phyloP scores from a whole-genome alignment of 2,888 invertebrate species.

The Dimorphilus gyrociliatus region DNA sequence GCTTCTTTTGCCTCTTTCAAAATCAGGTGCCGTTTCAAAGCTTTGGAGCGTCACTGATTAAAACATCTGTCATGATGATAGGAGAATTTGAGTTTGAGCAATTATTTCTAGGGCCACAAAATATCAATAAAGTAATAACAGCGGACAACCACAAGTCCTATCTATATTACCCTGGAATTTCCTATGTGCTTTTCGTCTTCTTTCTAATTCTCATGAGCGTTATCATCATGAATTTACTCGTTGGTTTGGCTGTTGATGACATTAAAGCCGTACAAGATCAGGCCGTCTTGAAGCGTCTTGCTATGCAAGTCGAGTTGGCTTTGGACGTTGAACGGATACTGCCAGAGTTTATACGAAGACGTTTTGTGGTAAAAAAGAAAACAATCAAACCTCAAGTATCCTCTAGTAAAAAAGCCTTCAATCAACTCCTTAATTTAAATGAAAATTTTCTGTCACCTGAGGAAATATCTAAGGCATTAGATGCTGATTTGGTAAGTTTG shows the following conservation, averaged over 20 bases:
- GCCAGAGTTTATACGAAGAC: slow-evolving; percentile 32
- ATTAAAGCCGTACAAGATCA: slow-evolving; percentile 42
- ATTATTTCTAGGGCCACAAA: slow-evolving; percentile 13
- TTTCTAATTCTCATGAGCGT: slow-evolving; percentile 34
- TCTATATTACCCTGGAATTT: slow-evolving; percentile 19
- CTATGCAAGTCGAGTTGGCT: slow-evolving; percentile 38
- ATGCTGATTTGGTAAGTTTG: slow-evolving; percentile 1
- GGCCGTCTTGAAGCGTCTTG: slow-evolving; percentile 38
- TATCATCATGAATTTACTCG: slow-evolving; percentile 37
- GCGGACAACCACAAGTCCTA: background rate
- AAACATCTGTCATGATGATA: slow-evolving; percentile 37
- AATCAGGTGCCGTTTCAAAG: slow-evolving; percentile 28
- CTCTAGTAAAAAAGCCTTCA: slow-evolving; percentile 11
- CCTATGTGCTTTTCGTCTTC: slow-evolving; percentile 36
- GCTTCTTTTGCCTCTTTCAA: slow-evolving; percentile 27
- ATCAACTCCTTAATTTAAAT: slow-evolving; percentile 11
- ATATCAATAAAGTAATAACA: background rate
- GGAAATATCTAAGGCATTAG: slow-evolving; percentile 18
- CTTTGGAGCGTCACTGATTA: slow-evolving; percentile 23
- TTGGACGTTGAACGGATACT: slow-evolving; percentile 38
- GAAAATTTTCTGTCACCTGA: slow-evolving; percentile 16
- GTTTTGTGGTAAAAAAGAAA: slow-evolving; percentile 22
- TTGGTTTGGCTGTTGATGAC: slow-evolving; percentile 43
- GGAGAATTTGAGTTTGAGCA: slow-evolving; percentile 33
- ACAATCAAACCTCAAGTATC: slow-evolving; percentile 28